A percentile compares a stretch with the other conserved stretches of the same genome.
phyloP scores from a whole-genome alignment of 1,140 invertebrate species.

The Anastrepha ludens region DNA sequence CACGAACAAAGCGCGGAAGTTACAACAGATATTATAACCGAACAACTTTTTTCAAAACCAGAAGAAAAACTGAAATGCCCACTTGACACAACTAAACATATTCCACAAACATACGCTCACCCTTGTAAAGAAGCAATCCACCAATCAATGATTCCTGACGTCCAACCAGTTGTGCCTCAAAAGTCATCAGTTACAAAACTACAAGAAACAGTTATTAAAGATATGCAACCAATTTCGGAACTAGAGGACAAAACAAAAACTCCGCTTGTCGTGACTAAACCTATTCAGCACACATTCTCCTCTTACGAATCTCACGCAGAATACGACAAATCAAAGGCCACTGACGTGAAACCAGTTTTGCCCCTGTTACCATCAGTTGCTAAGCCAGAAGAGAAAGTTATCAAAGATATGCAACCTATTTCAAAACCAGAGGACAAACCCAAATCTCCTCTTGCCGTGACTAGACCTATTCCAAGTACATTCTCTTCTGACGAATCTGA shows the following conservation, averaged over 20 bases:
- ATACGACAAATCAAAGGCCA: neutral
- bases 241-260: neutral
- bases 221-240: neutral
- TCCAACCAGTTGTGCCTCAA: neutral
- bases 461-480: neutral
- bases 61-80: slow-evolving; percentile 55
- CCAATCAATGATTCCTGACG: neutral
- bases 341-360: neutral
- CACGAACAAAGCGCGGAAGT: neutral
- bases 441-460: neutral
- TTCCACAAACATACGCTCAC: neutral
- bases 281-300: neutral
- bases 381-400: neutral
- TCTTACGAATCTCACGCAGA: neutral
- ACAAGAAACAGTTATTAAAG: neutral
- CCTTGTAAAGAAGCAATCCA: neutral
- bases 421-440: neutral
- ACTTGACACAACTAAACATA: slow-evolving; percentile 21
- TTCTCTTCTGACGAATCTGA: neutral
- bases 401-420: neutral
- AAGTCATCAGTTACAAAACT: neutral
- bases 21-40: slow-evolving; percentile 47
- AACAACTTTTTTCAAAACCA: slow-evolving; percentile 54
- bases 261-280: neutral
- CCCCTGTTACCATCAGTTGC: neutral